Conservation (phyloP, 2,888 invertebrate species). For the Pristionchus arcanus region DNA sequence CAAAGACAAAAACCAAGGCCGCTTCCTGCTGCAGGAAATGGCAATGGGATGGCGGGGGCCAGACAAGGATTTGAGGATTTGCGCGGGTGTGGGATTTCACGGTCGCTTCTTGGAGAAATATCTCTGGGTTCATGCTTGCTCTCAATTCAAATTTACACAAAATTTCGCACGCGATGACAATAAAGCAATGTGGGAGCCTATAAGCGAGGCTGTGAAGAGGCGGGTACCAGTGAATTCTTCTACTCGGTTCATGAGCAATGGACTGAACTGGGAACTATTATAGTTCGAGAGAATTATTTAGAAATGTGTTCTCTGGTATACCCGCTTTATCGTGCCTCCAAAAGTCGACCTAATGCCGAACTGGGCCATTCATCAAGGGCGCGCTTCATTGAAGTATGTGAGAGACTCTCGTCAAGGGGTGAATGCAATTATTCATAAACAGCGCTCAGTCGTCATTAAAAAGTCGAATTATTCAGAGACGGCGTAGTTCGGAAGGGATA, state of each 20-base stretch:
- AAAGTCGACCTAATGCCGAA: no score
- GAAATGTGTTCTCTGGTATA: no score
- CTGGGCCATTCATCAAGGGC: no score
- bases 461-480: neutral
- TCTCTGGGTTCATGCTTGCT: neutral
- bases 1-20: no score
- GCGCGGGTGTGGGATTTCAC: neutral
- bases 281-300: no score
- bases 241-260: no score
- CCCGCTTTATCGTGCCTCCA: no score
- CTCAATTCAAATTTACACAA: neutral
- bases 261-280: no score
- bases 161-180: neutral
- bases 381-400: neutral
- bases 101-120: neutral
- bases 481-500: no score
- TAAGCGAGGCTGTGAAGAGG: neutral
- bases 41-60: no score
- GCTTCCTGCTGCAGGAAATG: no score
- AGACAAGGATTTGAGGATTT: neutral
- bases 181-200: neutral
- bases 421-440: constrained; percentile 14
- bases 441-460: neutral
- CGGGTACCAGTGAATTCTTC: no score
- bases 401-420: neutral